Evolutionary conservation across 2,888 invertebrate species (phyloP), one percentile per base, ranked within the genome.

Genomic region (Eupsilia transversa): DNA sequence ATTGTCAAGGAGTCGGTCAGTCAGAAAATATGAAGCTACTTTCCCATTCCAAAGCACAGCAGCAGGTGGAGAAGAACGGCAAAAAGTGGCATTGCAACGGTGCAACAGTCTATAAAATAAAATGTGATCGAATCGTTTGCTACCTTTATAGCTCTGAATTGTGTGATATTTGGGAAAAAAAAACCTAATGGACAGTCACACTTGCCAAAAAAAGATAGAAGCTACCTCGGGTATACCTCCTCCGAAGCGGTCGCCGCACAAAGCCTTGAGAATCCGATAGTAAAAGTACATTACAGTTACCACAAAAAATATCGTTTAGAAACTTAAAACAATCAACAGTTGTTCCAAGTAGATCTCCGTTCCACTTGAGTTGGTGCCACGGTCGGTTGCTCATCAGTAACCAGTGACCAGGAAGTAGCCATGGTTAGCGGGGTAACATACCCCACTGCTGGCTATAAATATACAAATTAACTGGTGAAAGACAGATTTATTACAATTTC

Each of bases 261-360:
- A 59, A 79, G 52, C 81, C 83, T 74, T 79, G 72, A 69, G 43
- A 74, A 63, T 71, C 41, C 12, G 76, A 76, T 63, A 80, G 87
- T 82, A 87, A 84, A 79, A 86, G 73, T 77, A 56, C 33, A n/a
- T 14, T 41, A 79, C 80, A 65, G 75, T 83, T 83, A 82, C 14
- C 2, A 49, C 61, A 80, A 84, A 86, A 86, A 86, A 76, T 43
- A 79, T 57, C 66, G 66, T 35, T 78, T 78, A 82, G 74, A 86
- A 82, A 80, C 71, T 86, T 86, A 86, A 86, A 84, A 87, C 87
- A 87, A 87, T 86, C 72, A 84, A 75, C 77, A 72, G 81, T 85
- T 72, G 79, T 77, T 77, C 35, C 65, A 59, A 82, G 83, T 79
- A 73, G 83, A 83, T 83, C 77, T 86, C 79, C 59, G 83, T 75